A percentile compares a stretch with the other conserved stretches of the same genome.
Conservation (phyloP, 2,113 vertebrate species). For the Desmodus rotundus region DNA sequence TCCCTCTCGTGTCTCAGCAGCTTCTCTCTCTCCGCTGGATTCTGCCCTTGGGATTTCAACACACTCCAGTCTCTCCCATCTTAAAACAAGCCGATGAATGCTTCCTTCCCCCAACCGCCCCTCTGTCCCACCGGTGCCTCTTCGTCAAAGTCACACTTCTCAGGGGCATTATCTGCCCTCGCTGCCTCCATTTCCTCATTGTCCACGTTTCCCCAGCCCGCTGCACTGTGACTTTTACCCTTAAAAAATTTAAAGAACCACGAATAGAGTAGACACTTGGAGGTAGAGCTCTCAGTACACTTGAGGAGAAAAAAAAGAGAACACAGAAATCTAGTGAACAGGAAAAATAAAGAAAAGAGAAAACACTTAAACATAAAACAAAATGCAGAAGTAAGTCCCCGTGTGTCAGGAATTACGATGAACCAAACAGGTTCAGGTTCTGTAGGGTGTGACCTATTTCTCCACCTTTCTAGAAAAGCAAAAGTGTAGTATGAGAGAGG, state of each 20-base stretch:
- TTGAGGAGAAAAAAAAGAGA: neutral
- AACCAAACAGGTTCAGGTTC: neutral
- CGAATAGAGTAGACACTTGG: neutral
- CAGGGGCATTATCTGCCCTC: neutral
- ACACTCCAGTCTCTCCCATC: neutral
- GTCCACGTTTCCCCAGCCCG: neutral
- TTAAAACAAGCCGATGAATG: neutral
- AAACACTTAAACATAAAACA: neutral
- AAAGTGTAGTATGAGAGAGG: neutral
- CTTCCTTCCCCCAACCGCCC: neutral
- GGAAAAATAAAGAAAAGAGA: neutral
- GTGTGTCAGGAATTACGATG: neutral
- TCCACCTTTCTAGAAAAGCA: neutral
- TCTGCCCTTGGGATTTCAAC: neutral
- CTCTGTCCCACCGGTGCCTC: neutral
- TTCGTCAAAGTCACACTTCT: neutral
- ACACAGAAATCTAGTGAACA: neutral
- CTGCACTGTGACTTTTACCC: neutral
- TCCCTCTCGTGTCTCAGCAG: neutral
- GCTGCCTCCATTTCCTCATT: neutral
- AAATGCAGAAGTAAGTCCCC: neutral
- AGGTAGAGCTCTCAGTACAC: neutral
- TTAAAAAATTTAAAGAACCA: neutral
- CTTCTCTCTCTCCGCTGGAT: neutral
- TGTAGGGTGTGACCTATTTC: neutral